Base-by-base conservation (phyloP, 2,888 invertebrate species). In the Zygothrica quintamaculata region DNA sequence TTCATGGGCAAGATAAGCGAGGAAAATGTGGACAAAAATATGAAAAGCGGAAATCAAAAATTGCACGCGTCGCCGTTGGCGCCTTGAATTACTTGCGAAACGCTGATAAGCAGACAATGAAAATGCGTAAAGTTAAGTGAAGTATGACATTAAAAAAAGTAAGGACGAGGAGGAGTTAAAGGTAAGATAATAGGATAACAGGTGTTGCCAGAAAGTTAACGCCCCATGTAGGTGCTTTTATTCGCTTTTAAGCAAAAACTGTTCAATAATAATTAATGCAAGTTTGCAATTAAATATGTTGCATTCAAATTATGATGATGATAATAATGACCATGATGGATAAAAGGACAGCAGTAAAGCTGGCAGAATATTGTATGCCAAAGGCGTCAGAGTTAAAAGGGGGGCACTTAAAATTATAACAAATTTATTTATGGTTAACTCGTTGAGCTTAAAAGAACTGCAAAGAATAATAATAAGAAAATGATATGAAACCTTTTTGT, bases 241-340 rank as follows among this genome's bases (percentile, higher is more conserved):
- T 50, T 12, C 26, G 65, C 52, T 48, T 36, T 60, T 39, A 26
- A 46, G n/a, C n/a, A n/a, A 69, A 77, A 74, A 74, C 56, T 58
- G 64, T 84, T 80, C 74, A 86, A 86, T 81, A 74, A 86, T 86
- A 86, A 84, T 81, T 86, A 81, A 81, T 69, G 84, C 77, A 72
- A 84, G 84, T 84, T 84, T 74, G 84, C 84, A 86, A 84, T 81
- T 86, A 81, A 84, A 81, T 65, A 84, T 68, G 66, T 64, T 86
- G 72, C 74, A 84, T 81, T 84, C 87, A 77, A 86, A 86, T 81
- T 74, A 80, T 66, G 59, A 33, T 72, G 84, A 80, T 65, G 77
- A 80, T 65, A 59, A 33, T 71, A 81, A 80, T 62, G 77, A 34
- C 53, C 50, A 51, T 52, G 67, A 64, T 61, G 61, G 46, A 55